These are phyloP conservation scores for Drosophila tsacasi DNA, from an alignment of 1,140 invertebrate species.

Conservation along the genomic window DNA sequence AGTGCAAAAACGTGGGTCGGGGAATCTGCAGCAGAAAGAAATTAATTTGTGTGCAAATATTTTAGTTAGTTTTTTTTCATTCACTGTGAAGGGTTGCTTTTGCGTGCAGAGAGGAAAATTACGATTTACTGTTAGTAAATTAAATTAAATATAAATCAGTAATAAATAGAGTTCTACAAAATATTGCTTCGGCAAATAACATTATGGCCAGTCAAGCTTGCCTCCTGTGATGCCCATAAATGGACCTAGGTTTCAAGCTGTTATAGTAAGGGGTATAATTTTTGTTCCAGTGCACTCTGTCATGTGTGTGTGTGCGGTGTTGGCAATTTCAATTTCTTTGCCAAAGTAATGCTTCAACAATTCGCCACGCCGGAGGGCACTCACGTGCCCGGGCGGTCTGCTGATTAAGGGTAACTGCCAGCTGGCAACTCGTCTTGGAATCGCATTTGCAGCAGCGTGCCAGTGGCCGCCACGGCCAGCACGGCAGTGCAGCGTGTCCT, in stretches of 20 bases:
- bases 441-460: slow-evolving; percentile 46
- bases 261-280: neutral
- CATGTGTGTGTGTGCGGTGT: slow-evolving; percentile 7
- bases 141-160: too few relatives aligned
- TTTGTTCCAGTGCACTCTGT: neutral
- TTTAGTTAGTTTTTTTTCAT: slow-evolving; percentile 33
- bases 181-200: neutral
- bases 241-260: neutral
- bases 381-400: slow-evolving; percentile 51
- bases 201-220: neutral
- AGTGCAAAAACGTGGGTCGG: slow-evolving; percentile 16
- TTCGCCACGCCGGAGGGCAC: slow-evolving; percentile 45
- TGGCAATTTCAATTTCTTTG: slow-evolving; percentile 59
- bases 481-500: slow-evolving; percentile 44
- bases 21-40: slow-evolving; percentile 27
- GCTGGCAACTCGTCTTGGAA: slow-evolving; percentile 48
- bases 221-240: neutral
- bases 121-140: neutral
- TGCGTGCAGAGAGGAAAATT: neutral
- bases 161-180: neutral
- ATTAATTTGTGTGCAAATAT: slow-evolving; percentile 64
- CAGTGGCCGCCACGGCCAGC: slow-evolving; percentile 2
- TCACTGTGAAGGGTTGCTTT: neutral
- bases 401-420: slow-evolving; percentile 57
- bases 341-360: slow-evolving; percentile 59